Base-by-base conservation (phyloP, 2,888 invertebrate genomes). In the Aquatica leii region DNA sequence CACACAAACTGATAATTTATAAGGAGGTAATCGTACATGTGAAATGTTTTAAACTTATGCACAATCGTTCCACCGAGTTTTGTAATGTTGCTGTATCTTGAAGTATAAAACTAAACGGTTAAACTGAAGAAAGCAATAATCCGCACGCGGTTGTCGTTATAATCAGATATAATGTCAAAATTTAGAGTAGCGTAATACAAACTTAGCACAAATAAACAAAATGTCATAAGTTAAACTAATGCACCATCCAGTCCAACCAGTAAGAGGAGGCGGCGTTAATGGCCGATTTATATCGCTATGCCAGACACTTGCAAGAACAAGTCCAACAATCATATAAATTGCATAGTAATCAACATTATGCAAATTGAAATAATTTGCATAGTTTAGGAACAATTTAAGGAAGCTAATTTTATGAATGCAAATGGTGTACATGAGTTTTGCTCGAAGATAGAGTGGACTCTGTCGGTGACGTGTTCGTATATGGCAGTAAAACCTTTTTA, bases 311-410 rank as follows among this genome's bases (percentile, higher is more conserved):
- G 74, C 74, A 79, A 74, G 77, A 79, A 78, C 77, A 76, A 74
- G 74, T 72, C 74, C 75, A 73, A 77, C 75, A 78, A 74, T 76
- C 76, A 74, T 75, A 75, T 73, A 66, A 73, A 76, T 74, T 77
- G 79, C 77, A 78, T 69, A 67, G 74, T 71, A 75, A 76, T 77
- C 74, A 75, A 76, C 77, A 77, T 79, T 81, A 81, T 81, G 81
- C 79, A 81, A 81, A 81, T 79, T 67, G 65, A 66, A 59, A 69
- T 73, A 69, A 81, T 81, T 80, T 80, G 80, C 81, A 81, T 81
- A 81, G 77, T 80, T 80, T 77, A 76, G 76, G 78, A 78, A 76
- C 78, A 77, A 77, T 79, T 79, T 76, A 77, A 78, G 76, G 75
- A 78, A 77, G 73, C 74, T 77, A 74, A 76, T 78, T 76, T 74